Evolutionary conservation across 2,888 invertebrate genomes (phyloP).

Genomic region (Dendrolimus houi): DNA sequence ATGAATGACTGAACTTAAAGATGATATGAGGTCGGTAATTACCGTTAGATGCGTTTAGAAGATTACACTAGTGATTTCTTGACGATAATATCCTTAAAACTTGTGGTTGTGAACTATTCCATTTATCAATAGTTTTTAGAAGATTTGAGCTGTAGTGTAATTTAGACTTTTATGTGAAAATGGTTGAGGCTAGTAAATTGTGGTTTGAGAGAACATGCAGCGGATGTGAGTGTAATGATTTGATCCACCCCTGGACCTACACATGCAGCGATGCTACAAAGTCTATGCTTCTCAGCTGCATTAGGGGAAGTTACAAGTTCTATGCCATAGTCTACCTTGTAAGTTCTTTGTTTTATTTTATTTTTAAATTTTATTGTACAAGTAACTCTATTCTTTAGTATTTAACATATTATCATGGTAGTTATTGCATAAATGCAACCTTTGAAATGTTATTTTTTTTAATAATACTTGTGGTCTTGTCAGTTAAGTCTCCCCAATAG

Average conservation of each 20-base stretch:
- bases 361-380: neutral
- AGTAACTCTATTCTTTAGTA: neutral
- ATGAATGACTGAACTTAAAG: no score
- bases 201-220: slow-evolving; percentile 62
- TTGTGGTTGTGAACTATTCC: no score
- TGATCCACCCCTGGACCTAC: slow-evolving; percentile 69
- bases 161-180: slow-evolving; percentile 10
- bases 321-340: slow-evolving; percentile 71
- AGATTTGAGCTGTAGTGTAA: no score
- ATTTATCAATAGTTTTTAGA: no score
- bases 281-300: slow-evolving; percentile 56
- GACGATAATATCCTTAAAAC: no score
- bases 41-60: no score
- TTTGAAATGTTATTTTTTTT: neutral
- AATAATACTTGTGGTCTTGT: no score
- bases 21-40: no score
- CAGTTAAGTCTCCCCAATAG: no score
- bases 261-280: slow-evolving; percentile 55
- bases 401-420: neutral
- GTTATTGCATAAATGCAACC: neutral
- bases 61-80: no score
- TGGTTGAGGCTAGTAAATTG: slow-evolving; percentile 71
- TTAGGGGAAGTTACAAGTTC: slow-evolving; percentile 67
- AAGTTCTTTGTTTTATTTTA: slow-evolving; percentile 26
- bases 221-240: slow-evolving; percentile 43